Percentiles rank a stretch among this genome's conserved stretches.
Evolutionary conservation across 1,140 invertebrate species (phyloP).

Genomic region (Drosophila pseudoobscura): DNA sequence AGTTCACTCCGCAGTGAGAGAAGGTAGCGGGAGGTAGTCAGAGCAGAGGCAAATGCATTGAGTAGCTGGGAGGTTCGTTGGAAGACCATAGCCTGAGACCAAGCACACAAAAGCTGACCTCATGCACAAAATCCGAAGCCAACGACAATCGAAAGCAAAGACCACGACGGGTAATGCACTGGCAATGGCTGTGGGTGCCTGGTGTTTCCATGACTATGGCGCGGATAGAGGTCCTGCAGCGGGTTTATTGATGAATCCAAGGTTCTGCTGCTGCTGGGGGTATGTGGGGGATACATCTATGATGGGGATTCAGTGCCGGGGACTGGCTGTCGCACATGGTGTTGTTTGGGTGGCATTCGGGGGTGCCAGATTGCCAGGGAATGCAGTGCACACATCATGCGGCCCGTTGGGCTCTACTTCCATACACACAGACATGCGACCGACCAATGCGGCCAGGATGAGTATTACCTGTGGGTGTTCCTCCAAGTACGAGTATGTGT

Average conservation of each 20-base stretch:
- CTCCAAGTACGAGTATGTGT: constrained; percentile 16
- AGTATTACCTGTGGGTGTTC: constrained; percentile 23
- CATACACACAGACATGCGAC: constrained; percentile 6
- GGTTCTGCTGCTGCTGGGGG: background rate
- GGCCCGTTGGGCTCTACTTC: constrained; percentile 25
- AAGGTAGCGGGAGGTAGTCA: background rate
- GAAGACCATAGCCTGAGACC: constrained; percentile 2
- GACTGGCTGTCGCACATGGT: too few species aligned
- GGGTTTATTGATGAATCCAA: too few species aligned
- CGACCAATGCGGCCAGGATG: constrained; percentile 2
- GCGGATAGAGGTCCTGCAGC: too few species aligned
- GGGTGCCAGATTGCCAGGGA: too few species aligned
- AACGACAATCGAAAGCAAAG: constrained; percentile 56
- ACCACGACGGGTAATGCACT: constrained; percentile 25
- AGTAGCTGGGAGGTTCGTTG: background rate
- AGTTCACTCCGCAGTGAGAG: constrained; percentile 11
- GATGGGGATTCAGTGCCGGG: too few species aligned
- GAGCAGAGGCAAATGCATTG: constrained; percentile 12
- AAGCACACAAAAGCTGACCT: constrained; percentile 70
- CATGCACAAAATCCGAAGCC: constrained; percentile 67
- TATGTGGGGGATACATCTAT: constrained; percentile 4
- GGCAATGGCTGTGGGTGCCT: constrained; percentile 8
- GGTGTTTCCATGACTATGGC: too few species aligned
- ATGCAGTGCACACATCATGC: constrained; percentile 28
- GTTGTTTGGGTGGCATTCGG: too few species aligned